These are phyloP conservation scores for Brachypteracias leptosomus DNA, from an alignment of 2,113 vertebrate genomes.

Conservation along the genomic window DNA sequence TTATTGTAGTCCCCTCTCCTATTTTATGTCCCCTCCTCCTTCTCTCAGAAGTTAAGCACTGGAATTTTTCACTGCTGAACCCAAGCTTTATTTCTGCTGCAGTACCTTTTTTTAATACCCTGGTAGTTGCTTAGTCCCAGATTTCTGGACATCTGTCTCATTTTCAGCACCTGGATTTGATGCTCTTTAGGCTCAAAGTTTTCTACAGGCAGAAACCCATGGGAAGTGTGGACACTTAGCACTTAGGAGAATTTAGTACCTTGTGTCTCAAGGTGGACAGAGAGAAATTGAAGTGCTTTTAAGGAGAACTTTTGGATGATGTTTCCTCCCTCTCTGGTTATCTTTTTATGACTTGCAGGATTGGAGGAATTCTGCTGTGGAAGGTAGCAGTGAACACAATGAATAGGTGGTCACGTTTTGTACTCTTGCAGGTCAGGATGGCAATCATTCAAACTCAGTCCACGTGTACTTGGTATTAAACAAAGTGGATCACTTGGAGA, in stretches of 20 bases:
- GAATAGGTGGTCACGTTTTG: not conserved
- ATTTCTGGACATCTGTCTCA: not conserved
- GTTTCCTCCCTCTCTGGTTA: not conserved
- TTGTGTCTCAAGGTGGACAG: not conserved
- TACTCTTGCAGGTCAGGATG: not conserved
- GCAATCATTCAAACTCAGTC: not conserved
- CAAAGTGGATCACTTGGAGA: constrained; percentile 14
- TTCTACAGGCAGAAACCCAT: not conserved
- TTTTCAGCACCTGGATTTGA: not conserved
- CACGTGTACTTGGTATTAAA: constrained; percentile 23
- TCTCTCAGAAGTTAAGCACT: not conserved
- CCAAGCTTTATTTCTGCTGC: not conserved
- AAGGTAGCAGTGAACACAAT: not conserved
- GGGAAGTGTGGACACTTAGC: not conserved
- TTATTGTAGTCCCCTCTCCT: not conserved
- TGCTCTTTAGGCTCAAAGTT: not conserved
- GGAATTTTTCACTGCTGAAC: not conserved
- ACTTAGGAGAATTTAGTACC: not conserved
- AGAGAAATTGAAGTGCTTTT: not conserved
- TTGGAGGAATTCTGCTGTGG: not conserved
- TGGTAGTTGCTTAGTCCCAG: not conserved
- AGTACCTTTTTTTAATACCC: not conserved
- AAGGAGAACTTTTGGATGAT: not conserved
- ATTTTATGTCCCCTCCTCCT: not conserved
- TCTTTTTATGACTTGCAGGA: not conserved